These are phyloP conservation scores for Nematostella vectensis DNA, from an alignment of 92 coral and sea anemone genomes.

Conservation along the genomic window DNA sequence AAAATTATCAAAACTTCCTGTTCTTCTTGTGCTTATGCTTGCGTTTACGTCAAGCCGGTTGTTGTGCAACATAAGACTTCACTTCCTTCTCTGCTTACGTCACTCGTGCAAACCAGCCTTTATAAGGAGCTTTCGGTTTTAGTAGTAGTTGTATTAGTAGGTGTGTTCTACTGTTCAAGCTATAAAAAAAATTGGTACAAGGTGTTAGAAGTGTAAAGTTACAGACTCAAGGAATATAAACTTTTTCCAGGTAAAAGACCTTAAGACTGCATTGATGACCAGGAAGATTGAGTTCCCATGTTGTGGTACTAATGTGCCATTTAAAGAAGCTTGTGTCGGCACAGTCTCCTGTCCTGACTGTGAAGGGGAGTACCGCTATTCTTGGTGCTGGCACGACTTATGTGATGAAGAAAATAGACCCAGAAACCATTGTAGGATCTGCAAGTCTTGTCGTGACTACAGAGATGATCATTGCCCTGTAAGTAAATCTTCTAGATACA, in stretches of 20 bases:
- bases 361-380: slow-evolving; percentile 35
- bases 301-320: slow-evolving; percentile 30
- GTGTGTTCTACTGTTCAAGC: too few species aligned
- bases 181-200: too few species aligned
- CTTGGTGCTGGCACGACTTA: slow-evolving; percentile 46
- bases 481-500: slow-evolving; percentile 13
- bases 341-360: slow-evolving; percentile 43
- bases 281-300: slow-evolving; percentile 35
- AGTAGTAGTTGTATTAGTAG: too few species aligned
- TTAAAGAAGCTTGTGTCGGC: slow-evolving; percentile 33
- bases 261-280: slow-evolving; percentile 25
- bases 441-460: slow-evolving; percentile 64
- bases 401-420: slow-evolving; percentile 57
- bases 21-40: too few species aligned
- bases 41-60: too few species aligned
- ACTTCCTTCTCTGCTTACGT: too few species aligned
- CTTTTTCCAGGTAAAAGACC: slow-evolving; percentile 31
- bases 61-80: too few species aligned
- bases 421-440: slow-evolving; percentile 56
- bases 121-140: too few species aligned
- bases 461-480: slow-evolving; percentile 56
- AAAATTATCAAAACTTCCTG: too few species aligned
- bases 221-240: too few species aligned
- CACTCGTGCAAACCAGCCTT: too few species aligned
- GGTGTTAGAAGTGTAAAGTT: too few species aligned